phyloP scores from a whole-genome alignment of 2,888 invertebrate genomes.

The Epistrophe eligans region DNA sequence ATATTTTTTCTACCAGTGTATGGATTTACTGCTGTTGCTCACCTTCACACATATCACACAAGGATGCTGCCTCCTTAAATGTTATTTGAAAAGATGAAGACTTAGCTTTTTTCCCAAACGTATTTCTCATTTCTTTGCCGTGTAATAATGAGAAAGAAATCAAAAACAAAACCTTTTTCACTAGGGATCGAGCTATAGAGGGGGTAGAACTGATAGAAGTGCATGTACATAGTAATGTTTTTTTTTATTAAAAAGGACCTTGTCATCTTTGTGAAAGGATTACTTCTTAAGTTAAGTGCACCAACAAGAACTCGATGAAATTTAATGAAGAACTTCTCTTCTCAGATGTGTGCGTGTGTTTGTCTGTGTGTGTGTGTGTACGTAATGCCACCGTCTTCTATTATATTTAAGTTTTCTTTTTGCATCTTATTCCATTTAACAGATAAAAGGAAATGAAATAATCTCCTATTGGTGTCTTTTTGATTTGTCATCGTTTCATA shows the following conservation, averaged over 20 bases:
- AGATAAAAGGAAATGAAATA: slow-evolving; percentile 62
- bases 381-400: not conserved
- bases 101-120: slow-evolving; percentile 25
- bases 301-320: slow-evolving; percentile 51
- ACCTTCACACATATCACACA: not conserved
- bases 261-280: slow-evolving; percentile 38
- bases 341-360: slow-evolving; percentile 3
- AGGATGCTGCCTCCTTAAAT: not conserved
- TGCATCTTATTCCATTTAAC: slow-evolving; percentile 32
- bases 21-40: not conserved
- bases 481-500: slow-evolving; percentile 22
- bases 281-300: slow-evolving; percentile 42
- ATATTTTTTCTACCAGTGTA: not conserved
- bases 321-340: slow-evolving; percentile 48
- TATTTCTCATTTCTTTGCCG: not conserved
- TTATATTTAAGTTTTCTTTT: slow-evolving; percentile 16
- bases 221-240: not conserved
- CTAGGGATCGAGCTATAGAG: not conserved
- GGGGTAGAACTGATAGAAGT: not conserved
- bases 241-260: slow-evolving; percentile 3
- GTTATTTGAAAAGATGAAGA: slow-evolving; percentile 42
- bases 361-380: not conserved
- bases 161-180: slow-evolving; percentile 27
- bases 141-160: slow-evolving; percentile 12
- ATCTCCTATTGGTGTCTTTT: slow-evolving; percentile 35